Conservation (phyloP, 30 jellyfish, hydroid and myxozoan species). For the Haliclystus octoradiatus region DNA sequence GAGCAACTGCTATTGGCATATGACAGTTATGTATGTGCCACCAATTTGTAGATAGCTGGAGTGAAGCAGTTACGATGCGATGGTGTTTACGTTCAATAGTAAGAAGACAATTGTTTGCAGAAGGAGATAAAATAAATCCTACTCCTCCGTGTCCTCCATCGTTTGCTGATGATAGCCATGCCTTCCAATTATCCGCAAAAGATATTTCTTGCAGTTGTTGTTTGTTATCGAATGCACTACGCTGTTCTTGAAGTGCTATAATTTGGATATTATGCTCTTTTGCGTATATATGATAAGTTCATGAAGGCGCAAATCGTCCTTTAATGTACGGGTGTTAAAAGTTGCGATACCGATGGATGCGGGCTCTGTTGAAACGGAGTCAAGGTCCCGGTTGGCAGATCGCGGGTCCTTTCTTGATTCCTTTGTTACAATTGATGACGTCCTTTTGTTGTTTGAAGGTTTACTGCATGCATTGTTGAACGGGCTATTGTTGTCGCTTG, state of each 20-base stretch:
- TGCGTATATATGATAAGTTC: background rate
- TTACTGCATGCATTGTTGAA: too few species aligned
- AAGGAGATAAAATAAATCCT: background rate
- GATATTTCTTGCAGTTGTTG: background rate
- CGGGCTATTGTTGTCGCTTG: too few species aligned
- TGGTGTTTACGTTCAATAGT: background rate
- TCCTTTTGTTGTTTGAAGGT: too few species aligned
- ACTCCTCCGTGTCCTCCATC: background rate
- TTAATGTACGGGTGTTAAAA: background rate
- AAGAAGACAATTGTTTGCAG: background rate
- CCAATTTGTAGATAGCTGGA: too few species aligned
- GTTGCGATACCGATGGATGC: background rate
- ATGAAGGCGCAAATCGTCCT: background rate
- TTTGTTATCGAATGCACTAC: background rate
- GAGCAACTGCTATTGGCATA: too few species aligned
- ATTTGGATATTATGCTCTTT: background rate
- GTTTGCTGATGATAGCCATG: slow-evolving; percentile 1
- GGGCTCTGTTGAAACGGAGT: background rate
- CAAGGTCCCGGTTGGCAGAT: too few species aligned
- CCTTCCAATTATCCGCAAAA: background rate
- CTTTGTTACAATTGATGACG: too few species aligned
- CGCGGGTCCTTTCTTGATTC: too few species aligned
- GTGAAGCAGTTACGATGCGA: background rate
- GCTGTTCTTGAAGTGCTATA: background rate
- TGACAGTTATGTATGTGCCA: too few species aligned